Base-by-base conservation (phyloP, 2,113 vertebrate genomes). In the Sialia sialis region DNA sequence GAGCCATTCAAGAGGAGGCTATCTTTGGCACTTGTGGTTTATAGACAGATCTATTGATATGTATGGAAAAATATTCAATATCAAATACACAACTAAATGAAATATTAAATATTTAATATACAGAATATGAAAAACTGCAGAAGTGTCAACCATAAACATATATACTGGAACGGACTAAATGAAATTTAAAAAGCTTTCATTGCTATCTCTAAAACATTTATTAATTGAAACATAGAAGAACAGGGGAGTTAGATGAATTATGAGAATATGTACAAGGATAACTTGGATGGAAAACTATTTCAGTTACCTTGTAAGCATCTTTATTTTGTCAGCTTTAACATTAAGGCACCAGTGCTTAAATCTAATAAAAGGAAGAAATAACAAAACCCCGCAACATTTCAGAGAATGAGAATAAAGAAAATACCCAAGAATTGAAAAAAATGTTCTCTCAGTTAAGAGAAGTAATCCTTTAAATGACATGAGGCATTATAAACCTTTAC, bases 401-500 rank as follows among this genome's bases (percentile, higher is more conserved):
- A 36, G 62, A 36, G 21, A 86, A 64, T 1, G 39, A 20, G 44
- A 51, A n/a, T 81, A 84, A 84, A 68, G 72, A 20, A 66, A 74
- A 73, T 51, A 64, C 8, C 25, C 0, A 0, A n/a, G 34, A 62
- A n/a, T 0, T 78, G 7, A 36, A 11, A 48, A 64, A 81, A 68
- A 29, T 16, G 25, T 54, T 64, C 16, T 41, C 6, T 8, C 25
- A 81, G 38, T 74, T 56, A 72, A 87, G 96, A 93, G 48, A 92
- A 86, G 19, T 38, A 69, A 51, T 59, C 25, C 16, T 94, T 93
- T 73, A 74, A 89, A 74, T 55, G 34, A 51, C 48, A 39, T 34
- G 13, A 27, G 60, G 2, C 7, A 64, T 84, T 93, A 43, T 91
- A 94, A 95, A 95, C 29, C n/a, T 90, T 95, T 92, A 78, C 63